phyloP scores from a whole-genome alignment of 2,797 vertebrate genomes.

The Sparus aurata region DNA sequence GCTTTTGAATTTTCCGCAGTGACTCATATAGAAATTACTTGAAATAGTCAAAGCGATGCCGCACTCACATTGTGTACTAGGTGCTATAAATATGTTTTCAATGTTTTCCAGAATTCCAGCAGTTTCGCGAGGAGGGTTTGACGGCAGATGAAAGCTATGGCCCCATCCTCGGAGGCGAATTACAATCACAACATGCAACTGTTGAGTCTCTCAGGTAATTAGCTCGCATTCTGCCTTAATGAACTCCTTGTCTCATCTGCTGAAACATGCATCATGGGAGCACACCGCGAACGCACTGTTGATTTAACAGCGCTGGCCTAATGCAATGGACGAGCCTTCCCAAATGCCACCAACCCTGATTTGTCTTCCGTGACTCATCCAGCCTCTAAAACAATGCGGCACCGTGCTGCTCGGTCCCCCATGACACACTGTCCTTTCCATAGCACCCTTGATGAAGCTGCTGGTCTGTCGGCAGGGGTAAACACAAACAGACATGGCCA shows the following conservation, averaged over 20 bases:
- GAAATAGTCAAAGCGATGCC: slow-evolving; percentile 65
- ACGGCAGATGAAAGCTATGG: slow-evolving; percentile 1
- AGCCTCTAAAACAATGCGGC: slow-evolving; percentile 76
- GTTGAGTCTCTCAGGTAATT: slow-evolving; percentile 57
- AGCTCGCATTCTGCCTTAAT: slow-evolving; percentile 60
- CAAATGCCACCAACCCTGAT: slow-evolving; percentile 70
- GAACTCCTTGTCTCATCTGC: slow-evolving; percentile 67
- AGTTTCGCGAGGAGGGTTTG: slow-evolving; percentile 21
- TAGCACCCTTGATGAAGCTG: slow-evolving; percentile 61
- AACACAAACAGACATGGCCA: slow-evolving; percentile 66
- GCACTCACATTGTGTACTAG: slow-evolving; percentile 58
- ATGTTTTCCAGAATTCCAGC: slow-evolving; percentile 57
- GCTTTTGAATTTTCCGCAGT: slow-evolving; percentile 70
- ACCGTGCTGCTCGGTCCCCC: slow-evolving; percentile 54
- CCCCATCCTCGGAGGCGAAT: slow-evolving; percentile 46
- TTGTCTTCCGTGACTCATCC: slow-evolving; percentile 76
- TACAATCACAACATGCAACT: slow-evolving; percentile 47
- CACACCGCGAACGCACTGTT: slow-evolving; percentile 51
- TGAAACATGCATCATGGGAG: slow-evolving; percentile 66
- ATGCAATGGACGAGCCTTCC: slow-evolving; percentile 62
- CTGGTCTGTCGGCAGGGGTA: slow-evolving; percentile 53
- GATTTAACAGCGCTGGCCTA: slow-evolving; percentile 56
- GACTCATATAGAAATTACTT: slow-evolving; percentile 78
- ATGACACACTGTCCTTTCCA: slow-evolving; percentile 74
- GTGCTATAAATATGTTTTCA: slow-evolving; percentile 57